Base-by-base conservation (phyloP, 2,113 vertebrate species). In the Sprattus sprattus region DNA sequence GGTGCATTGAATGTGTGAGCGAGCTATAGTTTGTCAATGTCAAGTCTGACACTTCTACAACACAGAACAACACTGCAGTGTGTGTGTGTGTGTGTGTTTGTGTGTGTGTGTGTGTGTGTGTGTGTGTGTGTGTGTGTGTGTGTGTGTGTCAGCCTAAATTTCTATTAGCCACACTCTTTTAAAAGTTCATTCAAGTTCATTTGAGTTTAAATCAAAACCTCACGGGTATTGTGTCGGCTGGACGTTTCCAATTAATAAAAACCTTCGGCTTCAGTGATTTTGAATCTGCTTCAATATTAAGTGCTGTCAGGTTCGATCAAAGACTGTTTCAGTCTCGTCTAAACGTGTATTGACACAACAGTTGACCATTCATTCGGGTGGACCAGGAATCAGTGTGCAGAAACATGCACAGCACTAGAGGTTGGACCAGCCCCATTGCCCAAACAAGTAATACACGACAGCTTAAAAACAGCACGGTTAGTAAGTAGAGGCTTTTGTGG, bases 151-250 rank as follows among this genome's bases (percentile, higher is more conserved):
- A 67, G 60, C n/a, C n/a, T 28, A 71, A 28, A 11, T 28, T 25
- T 71, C 64, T 71, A 28, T 28, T 71, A 28, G n/a, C 64, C 11
- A 71, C 32, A 25, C 25, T 71, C 64, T 71, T 71, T 71, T 71
- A 71, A 71, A 71, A 71, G 64, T 71, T 71, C n/a, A 28, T 32
- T 71, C 28, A 71, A 71, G 64, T 71, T 71, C 64, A 71, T 71
- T 64, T 71, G n/a, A 71, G 64, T 32, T 71, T 28, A 71, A 71
- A 71, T 71, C n/a, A 71, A 71, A 71, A 28, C 64, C 64, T 71
- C 64, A 28, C 13, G 64, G 22, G 64, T 71, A 71, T 28, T 28
- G 2, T 71, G 64, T 71, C 7, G 25, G 64, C 64, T 71, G 64
- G 25, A 71, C 11, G 64, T 71, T 71, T 9, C 64, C 64, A 71